A percentile compares a stretch with the other conserved stretches of the same genome.
Conservation (phyloP, 1,140 invertebrate species). For the Drosophila sechellia region DNA sequence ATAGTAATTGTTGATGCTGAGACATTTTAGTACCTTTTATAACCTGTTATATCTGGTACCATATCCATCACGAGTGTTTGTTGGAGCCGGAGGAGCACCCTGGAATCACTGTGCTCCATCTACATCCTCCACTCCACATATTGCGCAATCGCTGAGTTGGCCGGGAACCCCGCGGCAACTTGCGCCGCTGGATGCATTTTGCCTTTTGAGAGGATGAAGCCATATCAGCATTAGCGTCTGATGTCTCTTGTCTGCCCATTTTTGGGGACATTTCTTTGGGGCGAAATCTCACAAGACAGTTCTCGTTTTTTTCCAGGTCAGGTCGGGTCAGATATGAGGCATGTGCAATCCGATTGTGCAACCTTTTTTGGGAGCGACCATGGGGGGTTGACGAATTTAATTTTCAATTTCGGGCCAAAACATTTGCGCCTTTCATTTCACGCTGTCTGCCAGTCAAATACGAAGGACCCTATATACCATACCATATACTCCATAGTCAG, state of each 20-base stretch:
- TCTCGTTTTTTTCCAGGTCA: slow-evolving; percentile 64
- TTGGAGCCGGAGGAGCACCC: background rate
- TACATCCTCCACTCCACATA: slow-evolving; percentile 53
- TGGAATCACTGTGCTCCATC: slow-evolving; percentile 7
- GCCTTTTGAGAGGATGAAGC: slow-evolving; percentile 71
- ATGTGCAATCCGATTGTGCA: slow-evolving; percentile 60
- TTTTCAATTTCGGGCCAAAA: slow-evolving; percentile 75
- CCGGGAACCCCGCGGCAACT: slow-evolving; percentile 19
- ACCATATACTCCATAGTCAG: slow-evolving; percentile 50
- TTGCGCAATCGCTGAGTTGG: slow-evolving; percentile 62
- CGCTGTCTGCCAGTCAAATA: slow-evolving; percentile 51
- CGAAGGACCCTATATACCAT: slow-evolving; percentile 7
- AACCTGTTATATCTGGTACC: background rate
- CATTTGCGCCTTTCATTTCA: slow-evolving; percentile 59
- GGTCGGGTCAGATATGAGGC: slow-evolving; percentile 74
- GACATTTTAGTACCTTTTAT: too few species aligned
- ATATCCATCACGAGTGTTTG: slow-evolving; percentile 3
- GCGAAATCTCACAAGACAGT: slow-evolving; percentile 40
- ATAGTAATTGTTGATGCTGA: too few species aligned
- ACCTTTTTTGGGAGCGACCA: slow-evolving; percentile 18
- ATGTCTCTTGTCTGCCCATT: slow-evolving; percentile 48
- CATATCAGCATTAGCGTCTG: slow-evolving; percentile 80
- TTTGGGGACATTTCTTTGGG: slow-evolving; percentile 53
- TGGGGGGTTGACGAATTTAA: slow-evolving; percentile 55
- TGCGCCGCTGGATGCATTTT: slow-evolving; percentile 58